Percentiles rank a stretch among this genome's conserved stretches.
Evolutionary conservation across 1,140 invertebrate genomes (phyloP).

Genomic region (Ectropis grisescens): DNA sequence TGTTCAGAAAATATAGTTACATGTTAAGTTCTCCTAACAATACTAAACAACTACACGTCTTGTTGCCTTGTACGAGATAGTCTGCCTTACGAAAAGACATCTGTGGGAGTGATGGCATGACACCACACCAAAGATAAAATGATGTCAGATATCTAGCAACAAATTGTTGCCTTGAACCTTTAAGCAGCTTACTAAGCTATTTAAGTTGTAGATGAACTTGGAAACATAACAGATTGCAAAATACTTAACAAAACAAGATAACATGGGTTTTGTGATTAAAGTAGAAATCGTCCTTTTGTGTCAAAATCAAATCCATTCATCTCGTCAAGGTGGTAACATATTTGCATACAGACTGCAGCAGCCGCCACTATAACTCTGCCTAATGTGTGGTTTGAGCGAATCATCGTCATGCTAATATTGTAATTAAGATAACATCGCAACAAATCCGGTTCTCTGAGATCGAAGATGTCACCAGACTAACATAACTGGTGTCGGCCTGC

Average conservation of each 20-base stretch:
- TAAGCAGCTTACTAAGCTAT: too few species aligned
- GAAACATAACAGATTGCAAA: background rate
- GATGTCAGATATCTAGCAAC: too few species aligned
- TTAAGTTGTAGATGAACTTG: too few species aligned
- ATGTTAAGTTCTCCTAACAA: too few species aligned
- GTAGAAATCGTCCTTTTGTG: background rate
- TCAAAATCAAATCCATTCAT: background rate
- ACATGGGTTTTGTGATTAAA: background rate
- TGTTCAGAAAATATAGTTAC: too few species aligned
- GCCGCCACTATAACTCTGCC: conserved; percentile 10
- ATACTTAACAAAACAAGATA: background rate
- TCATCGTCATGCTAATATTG: conserved; percentile 37
- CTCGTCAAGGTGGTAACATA: background rate
- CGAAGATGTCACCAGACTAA: background rate
- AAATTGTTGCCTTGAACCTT: too few species aligned
- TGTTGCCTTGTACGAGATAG: too few species aligned
- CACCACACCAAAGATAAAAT: too few species aligned
- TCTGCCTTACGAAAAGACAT: too few species aligned
- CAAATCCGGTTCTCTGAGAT: conserved; percentile 21
- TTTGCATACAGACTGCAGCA: conserved; percentile 14
- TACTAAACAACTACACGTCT: too few species aligned
- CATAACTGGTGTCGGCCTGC: background rate
- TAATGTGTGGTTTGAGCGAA: conserved; percentile 27
- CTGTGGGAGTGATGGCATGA: too few species aligned
- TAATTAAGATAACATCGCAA: conserved; percentile 38